Evolutionary conservation across 2,113 vertebrate genomes (phyloP), one percentile per base, ranked within the genome.

Genomic region (Amphiprion ocellaris): DNA sequence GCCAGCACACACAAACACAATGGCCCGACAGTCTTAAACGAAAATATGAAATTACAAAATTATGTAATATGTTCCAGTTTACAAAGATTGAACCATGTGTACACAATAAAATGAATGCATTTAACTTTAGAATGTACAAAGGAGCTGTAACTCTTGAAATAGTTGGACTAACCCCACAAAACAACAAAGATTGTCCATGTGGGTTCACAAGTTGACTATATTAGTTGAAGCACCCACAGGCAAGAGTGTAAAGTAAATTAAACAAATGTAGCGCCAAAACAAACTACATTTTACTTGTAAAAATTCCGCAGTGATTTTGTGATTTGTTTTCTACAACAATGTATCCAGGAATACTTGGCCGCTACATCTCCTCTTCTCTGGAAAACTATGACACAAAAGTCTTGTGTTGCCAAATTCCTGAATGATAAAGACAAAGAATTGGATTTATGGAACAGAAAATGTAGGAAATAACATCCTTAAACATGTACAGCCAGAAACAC

Each of bases 121-220:
- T 4, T 30, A 30, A 4, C 5, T 30, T 30, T 6, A 30, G 30
- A 30, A 30, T 30, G 6, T 4, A 30, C 30, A 30, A 30, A 30
- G 4, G 30, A 6, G 30, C 30, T 30, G 3, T 30, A 30, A 30
- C 30, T 30, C 30, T 30, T 30, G 4, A 30, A 30, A 30, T 30
- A 30, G 4, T 30, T 5, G 30, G 5, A 30, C 6, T 30, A 30
- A 30, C 30, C 30, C 30, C 30, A 30, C 30, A 16, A 47, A 47
- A 47, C 11, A 14, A 47, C 46, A 47, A 50, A 50, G 15, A n/a
- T 6, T 50, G 49, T 50, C 19, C 5, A 1, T 71, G 58, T n/a
- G 61, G 41, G 64, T 65, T 71, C n/a, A 61, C 7, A 7, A 49
- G 64, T 46, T 37, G 47, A 62, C 24, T 53, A 54, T 54, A 74